phyloP scores from a whole-genome alignment of 1,140 invertebrate genomes.

The Tetragonula clypearis region DNA sequence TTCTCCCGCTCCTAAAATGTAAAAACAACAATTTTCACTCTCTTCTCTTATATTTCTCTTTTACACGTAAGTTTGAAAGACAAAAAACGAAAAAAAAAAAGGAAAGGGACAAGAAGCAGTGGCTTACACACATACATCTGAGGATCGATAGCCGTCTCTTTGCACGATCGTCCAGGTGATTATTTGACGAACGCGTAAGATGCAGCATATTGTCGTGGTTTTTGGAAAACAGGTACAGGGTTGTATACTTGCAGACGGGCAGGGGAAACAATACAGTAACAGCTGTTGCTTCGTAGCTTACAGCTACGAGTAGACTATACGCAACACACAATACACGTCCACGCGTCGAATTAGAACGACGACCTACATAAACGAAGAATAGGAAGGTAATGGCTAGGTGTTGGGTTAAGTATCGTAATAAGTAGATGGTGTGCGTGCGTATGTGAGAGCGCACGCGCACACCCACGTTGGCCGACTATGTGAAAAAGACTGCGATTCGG shows the following conservation, averaged over 20 bases:
- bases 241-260: slow-evolving; percentile 43
- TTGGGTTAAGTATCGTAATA: slow-evolving; percentile 57
- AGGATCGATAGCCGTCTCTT: not conserved
- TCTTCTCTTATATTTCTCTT: too few species aligned
- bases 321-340: slow-evolving; percentile 12
- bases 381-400: slow-evolving; percentile 58
- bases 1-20: slow-evolving; percentile 92
- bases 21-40: slow-evolving; percentile 32
- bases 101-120: too few species aligned
- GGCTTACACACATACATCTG: not conserved
- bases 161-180: not conserved
- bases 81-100: too few species aligned
- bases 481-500: slow-evolving; percentile 29
- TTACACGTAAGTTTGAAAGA: not conserved
- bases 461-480: slow-evolving; percentile 1
- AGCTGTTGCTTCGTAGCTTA: slow-evolving; percentile 65
- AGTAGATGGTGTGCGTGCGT: slow-evolving; percentile 36
- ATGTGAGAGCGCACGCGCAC: slow-evolving; percentile 34
- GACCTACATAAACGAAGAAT: slow-evolving; percentile 67
- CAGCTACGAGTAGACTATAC: slow-evolving; percentile 39
- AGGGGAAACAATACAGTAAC: slow-evolving; percentile 61
- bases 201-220: slow-evolving; percentile 1
- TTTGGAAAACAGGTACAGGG: not conserved
- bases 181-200: not conserved
- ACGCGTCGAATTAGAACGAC: slow-evolving; percentile 64